Conservation (phyloP, 92 coral and sea anemone genomes). For the Porites evermanni region DNA sequence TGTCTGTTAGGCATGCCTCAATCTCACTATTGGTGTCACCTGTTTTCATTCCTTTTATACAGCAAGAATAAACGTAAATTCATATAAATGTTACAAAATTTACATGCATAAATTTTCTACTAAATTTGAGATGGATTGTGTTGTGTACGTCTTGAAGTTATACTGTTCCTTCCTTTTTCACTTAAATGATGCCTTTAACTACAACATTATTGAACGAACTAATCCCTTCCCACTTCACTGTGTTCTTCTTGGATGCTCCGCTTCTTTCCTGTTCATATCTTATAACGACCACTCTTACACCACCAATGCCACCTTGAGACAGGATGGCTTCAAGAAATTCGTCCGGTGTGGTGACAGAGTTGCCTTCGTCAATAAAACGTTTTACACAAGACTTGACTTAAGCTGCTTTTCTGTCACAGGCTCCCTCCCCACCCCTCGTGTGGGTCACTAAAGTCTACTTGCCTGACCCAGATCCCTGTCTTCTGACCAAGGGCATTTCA, state of each 20-base stretch:
- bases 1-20: too few relatives aligned
- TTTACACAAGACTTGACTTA: slow-evolving; percentile 44
- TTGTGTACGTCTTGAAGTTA: too few relatives aligned
- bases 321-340: slow-evolving; percentile 42
- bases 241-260: background rate
- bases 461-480: slow-evolving; percentile 18
- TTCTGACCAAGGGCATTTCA: slow-evolving; percentile 12
- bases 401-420: slow-evolving; percentile 53
- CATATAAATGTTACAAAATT: too few relatives aligned
- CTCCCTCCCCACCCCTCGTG: slow-evolving; percentile 40
- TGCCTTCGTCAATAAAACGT: slow-evolving; percentile 20
- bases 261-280: background rate
- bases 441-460: slow-evolving; percentile 54
- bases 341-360: slow-evolving; percentile 28
- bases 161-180: too few relatives aligned
- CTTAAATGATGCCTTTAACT: too few relatives aligned
- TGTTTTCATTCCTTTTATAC: too few relatives aligned
- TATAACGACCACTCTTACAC: slow-evolving; percentile 36
- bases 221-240: slow-evolving; percentile 9
- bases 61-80: too few relatives aligned
- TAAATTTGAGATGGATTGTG: too few relatives aligned
- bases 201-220: slow-evolving; percentile 33
- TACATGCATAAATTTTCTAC: too few relatives aligned
- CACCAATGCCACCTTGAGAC: slow-evolving; percentile 41
- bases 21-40: too few relatives aligned